A percentile compares a stretch with the other conserved stretches of the same genome.
Evolutionary conservation across 2,113 vertebrate genomes (phyloP).

Genomic region (Chaetodon trifascialis): DNA sequence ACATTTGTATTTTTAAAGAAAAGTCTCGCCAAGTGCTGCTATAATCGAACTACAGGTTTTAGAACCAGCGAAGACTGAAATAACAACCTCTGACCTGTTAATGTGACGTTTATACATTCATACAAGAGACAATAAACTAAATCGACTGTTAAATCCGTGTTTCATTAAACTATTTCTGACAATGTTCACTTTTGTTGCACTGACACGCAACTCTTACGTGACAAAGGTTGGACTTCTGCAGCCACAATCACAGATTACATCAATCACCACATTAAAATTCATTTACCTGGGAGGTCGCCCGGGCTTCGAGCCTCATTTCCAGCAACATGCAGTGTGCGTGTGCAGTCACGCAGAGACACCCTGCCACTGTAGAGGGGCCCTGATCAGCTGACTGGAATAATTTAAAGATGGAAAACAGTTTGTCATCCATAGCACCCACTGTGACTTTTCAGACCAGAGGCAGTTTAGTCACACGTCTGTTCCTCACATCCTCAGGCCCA

Average conservation of each 20-base stretch:
- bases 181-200: neutral
- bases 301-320: neutral
- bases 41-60: conserved; percentile 19
- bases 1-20: conserved; percentile 30
- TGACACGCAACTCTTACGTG: neutral
- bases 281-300: neutral
- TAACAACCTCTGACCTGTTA: conserved; percentile 4
- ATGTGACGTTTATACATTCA: conserved; percentile 36
- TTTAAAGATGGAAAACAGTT: conserved; percentile 18
- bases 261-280: neutral
- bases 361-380: too few species aligned
- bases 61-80: conserved; percentile 3
- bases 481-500: conserved; percentile 52
- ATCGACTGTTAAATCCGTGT: conserved; percentile 15
- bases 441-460: conserved; percentile 27
- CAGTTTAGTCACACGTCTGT: conserved; percentile 35
- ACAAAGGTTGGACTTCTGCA: neutral
- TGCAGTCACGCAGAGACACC: neutral
- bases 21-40: conserved; percentile 2
- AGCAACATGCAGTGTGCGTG: neutral
- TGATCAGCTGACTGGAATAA: neutral
- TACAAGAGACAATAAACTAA: conserved; percentile 40
- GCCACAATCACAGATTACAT: neutral
- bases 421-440: conserved; percentile 9
- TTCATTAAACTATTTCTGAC: neutral